Base-by-base conservation (phyloP, 1,140 invertebrate genomes). In the Drosophila carrolli region DNA sequence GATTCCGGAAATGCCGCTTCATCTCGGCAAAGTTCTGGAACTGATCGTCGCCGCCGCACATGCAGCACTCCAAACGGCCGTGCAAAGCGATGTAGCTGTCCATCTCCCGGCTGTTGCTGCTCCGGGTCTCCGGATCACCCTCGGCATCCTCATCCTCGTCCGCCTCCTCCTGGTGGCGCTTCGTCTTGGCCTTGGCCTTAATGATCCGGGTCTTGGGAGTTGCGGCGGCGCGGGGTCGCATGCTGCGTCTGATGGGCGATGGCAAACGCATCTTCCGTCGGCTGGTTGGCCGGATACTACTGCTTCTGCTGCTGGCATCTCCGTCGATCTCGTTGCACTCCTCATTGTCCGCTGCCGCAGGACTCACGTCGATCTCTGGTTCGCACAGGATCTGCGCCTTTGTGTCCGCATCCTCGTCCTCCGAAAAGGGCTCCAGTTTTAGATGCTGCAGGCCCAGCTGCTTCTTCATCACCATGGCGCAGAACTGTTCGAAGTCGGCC, bases 351-450 rank as follows among this genome's bases (percentile, higher is more conserved):
- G 51, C 40, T 4, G 48, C 32, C 7, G 56, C 16, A 2, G 66
- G 66, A 32, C 63, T 62, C 9, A 78, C 75, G 23, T 78, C 74
- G 37, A 78, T 78, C 55, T 78, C 65, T 4, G 75, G 75, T 29
- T 78, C 75, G 37, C 63, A 78, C 2, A 78, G 14, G 2, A 70
- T 72, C 11, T 72, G 68, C 4, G 68, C 59, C 40, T 72, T 71
- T 1, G 57, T 62, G 29, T 78, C 66, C 13, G 48, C 46, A 29
- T 63, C 65, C 23, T 68, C 65, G 14, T 54, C 35, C 9, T 76
- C 75, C 5, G 43, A 78, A 5, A 54, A 54, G 5, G 72, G 62
- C 14, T 77, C 75, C n/a, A 57, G 40, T 35, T 77, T 77, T 5
- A 77, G 46, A n/a, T 63, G 38, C 55, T 71, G 63, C 8, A 78